Percentiles rank a stretch among this genome's conserved stretches.
phyloP scores from a whole-genome alignment of 2,888 invertebrate genomes.

The Perithous albicinctus region DNA sequence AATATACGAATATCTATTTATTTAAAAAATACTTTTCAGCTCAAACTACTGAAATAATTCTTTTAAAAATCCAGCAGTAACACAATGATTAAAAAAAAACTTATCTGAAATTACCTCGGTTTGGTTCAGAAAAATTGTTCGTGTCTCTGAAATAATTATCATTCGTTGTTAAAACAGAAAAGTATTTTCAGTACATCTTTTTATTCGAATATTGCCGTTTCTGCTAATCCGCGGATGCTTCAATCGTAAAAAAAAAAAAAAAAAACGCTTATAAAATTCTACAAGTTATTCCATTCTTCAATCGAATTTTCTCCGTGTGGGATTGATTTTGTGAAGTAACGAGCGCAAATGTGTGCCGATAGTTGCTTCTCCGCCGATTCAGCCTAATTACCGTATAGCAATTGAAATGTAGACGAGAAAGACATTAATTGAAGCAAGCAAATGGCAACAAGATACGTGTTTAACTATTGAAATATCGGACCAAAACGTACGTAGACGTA shows the following conservation, averaged over 20 bases:
- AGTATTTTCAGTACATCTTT: slow-evolving; percentile 3
- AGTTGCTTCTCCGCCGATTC: slow-evolving; percentile 57
- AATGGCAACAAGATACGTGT: slow-evolving; percentile 30
- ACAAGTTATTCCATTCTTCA: slow-evolving; percentile 33
- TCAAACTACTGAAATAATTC: too few relatives aligned
- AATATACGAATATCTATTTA: background rate
- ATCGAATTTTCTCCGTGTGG: slow-evolving; percentile 43
- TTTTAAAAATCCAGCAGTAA: too few relatives aligned
- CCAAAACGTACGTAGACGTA: slow-evolving; percentile 78
- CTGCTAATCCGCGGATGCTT: slow-evolving; percentile 28
- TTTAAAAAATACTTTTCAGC: too few relatives aligned
- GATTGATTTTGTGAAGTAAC: slow-evolving; percentile 3
- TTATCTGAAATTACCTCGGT: too few relatives aligned
- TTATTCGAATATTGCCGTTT: slow-evolving; percentile 1
- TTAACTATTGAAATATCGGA: slow-evolving; percentile 76
- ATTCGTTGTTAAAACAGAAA: background rate
- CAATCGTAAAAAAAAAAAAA: slow-evolving; percentile 20
- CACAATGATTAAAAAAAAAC: too few relatives aligned
- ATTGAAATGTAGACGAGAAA: slow-evolving; percentile 17
- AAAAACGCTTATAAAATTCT: background rate
- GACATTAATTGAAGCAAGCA: slow-evolving; percentile 6
- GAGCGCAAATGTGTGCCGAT: slow-evolving; percentile 13
- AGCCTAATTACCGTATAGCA: slow-evolving; percentile 60
- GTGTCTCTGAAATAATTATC: background rate
- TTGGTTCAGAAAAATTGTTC: background rate